phyloP scores from a whole-genome alignment of 2,888 invertebrate species.

The Ceriagrion tenellum region DNA sequence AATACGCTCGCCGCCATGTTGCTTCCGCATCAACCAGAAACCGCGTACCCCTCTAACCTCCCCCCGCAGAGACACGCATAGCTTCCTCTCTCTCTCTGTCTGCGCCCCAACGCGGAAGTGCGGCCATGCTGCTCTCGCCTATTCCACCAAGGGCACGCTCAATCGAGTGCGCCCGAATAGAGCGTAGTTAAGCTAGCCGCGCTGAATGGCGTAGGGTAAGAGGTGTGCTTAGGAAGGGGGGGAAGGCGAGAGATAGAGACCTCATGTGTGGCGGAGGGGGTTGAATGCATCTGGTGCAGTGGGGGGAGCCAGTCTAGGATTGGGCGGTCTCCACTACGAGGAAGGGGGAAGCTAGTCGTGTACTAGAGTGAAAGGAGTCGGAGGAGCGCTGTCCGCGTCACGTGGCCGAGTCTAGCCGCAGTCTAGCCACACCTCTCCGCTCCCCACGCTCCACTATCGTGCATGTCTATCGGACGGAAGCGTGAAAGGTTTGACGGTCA shows the following conservation, averaged over 20 bases:
- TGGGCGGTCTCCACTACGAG: not conserved
- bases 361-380: not conserved
- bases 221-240: not conserved
- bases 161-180: not conserved
- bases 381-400: not conserved
- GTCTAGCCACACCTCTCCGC: conserved; percentile 37
- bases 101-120: not conserved
- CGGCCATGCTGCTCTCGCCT: not conserved
- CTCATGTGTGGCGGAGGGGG: not conserved
- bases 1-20: not conserved
- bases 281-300: not conserved
- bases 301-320: not conserved
- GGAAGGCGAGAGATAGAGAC: not conserved
- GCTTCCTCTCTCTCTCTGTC: not conserved
- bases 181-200: not conserved
- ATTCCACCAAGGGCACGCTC: conserved; percentile 8
- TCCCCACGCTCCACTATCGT: not conserved
- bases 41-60: not conserved
- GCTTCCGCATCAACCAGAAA: not conserved
- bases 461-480: not conserved
- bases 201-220: not conserved
- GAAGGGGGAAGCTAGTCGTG: not conserved
- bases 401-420: conserved; percentile 37
- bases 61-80: not conserved
- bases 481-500: not conserved